A percentile compares a stretch with the other conserved stretches of the same genome.
Evolutionary conservation across 64 coral and sea anemone genomes (phyloP).

Genomic region (Trachythela sp.): DNA sequence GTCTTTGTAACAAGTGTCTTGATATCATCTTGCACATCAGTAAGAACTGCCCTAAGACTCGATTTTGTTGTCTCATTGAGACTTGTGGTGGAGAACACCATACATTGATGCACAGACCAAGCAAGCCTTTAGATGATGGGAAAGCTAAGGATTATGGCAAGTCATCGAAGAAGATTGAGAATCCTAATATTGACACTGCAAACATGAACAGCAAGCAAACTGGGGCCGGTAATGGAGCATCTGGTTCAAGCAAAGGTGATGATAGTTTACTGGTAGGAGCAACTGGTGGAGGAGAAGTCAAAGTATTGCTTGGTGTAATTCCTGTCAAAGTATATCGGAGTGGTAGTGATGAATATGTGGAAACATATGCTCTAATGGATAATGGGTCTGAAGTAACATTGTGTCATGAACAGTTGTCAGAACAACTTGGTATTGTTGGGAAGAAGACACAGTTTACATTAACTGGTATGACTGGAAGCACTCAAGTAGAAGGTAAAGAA

Average conservation of each 20-base stretch:
- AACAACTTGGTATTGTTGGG: conserved; percentile 21
- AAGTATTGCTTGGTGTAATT: conserved; percentile 64
- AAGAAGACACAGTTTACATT: conserved; percentile 20
- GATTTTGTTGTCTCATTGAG: conserved; percentile 46
- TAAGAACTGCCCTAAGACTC: conserved; percentile 31
- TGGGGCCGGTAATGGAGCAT: neutral
- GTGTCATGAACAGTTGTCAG: conserved; percentile 52
- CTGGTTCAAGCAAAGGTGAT: neutral
- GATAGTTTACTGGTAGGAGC: conserved; percentile 19
- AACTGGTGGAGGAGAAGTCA: conserved; percentile 44
- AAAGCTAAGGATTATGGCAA: neutral
- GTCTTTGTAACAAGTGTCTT: conserved; percentile 72
- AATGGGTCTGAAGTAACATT: conserved; percentile 67
- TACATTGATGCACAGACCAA: conserved; percentile 53
- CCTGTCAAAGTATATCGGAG: conserved; percentile 58
- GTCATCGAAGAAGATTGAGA: neutral
- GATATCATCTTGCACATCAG: conserved; percentile 55
- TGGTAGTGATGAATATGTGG: neutral
- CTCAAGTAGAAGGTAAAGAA: conserved; percentile 16
- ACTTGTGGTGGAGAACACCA: conserved; percentile 54
- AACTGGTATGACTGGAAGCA: conserved; percentile 43
- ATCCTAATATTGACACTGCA: no score
- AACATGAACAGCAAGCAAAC: neutral
- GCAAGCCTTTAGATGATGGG: neutral
- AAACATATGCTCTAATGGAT: conserved; percentile 66